phyloP scores from a whole-genome alignment of 2,113 vertebrate genomes.

The Speoplatyrhinus poulsoni region DNA sequence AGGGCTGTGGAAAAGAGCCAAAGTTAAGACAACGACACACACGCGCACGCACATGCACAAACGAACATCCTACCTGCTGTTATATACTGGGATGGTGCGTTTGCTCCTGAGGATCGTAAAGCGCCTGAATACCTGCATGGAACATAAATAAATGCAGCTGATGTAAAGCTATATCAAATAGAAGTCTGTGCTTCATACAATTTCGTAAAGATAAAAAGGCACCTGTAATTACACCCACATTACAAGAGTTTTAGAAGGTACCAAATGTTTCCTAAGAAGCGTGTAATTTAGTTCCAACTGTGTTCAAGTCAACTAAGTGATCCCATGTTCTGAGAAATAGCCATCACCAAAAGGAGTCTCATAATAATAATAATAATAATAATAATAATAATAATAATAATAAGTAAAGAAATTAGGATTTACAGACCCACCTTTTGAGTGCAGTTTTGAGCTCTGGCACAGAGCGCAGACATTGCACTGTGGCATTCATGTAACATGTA shows the following conservation, averaged over 20 bases:
- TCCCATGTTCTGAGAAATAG: neutral
- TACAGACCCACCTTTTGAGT: conserved; percentile 84
- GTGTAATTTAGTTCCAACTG: no score
- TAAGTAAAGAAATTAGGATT: neutral
- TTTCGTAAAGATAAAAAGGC: no score
- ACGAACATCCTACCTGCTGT: conserved; percentile 86
- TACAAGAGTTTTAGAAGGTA: no score
- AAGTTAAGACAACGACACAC: neutral
- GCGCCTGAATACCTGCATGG: conserved; percentile 88
- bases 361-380: neutral
- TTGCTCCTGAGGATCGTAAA: conserved; percentile 93
- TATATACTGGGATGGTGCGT: conserved; percentile 95
- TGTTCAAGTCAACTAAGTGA: no score
- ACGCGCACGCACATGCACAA: neutral
- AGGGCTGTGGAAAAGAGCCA: conserved; percentile 79
- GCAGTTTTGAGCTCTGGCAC: conserved; percentile 95
- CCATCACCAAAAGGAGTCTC: neutral
- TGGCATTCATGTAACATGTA: conserved; percentile 99
- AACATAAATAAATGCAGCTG: conserved; percentile 21
- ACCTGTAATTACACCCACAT: no score
- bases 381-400: no score
- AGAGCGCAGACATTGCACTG: conserved; percentile 97
- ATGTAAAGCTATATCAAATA: neutral
- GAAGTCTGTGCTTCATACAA: neutral
- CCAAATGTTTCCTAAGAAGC: no score